Conservation (phyloP, 2,888 invertebrate genomes). For the Gnatocerus cornutus region DNA sequence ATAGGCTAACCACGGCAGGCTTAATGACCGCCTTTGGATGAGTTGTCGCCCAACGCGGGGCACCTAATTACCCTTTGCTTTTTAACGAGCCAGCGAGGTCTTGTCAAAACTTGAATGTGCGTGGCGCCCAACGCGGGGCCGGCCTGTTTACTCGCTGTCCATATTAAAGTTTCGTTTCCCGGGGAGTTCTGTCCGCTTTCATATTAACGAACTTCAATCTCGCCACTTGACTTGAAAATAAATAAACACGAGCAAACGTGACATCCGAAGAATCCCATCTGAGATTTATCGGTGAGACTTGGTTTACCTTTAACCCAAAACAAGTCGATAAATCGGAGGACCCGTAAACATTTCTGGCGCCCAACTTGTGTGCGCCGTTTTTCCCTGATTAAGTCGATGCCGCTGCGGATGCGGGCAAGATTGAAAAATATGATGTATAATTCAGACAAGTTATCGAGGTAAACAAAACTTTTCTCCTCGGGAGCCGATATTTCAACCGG, state of each 20-base stretch:
- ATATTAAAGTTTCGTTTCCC: too few relatives aligned
- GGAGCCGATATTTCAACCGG: conserved; percentile 18
- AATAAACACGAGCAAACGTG: conserved; percentile 5
- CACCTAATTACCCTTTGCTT: not conserved
- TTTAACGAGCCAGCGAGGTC: not conserved
- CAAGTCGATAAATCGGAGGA: conserved; percentile 16
- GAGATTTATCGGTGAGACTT: conserved; percentile 8
- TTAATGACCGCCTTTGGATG: not conserved
- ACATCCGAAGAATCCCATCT: not conserved
- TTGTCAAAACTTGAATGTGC: too few relatives aligned
- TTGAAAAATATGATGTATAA: conserved; percentile 39
- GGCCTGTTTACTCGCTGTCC: too few relatives aligned
- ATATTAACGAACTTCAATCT: conserved; percentile 2
- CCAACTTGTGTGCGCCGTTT: not conserved
- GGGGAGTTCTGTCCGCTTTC: too few relatives aligned
- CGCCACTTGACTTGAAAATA: conserved; percentile 2
- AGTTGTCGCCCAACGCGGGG: conserved; percentile 7
- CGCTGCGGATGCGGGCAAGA: conserved; percentile 7
- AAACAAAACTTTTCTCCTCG: conserved; percentile 27
- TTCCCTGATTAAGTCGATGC: conserved; percentile 13
- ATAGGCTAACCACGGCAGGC: not conserved
- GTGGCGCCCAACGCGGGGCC: too few relatives aligned
- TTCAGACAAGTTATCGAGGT: conserved; percentile 21
- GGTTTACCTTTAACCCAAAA: conserved; percentile 11
- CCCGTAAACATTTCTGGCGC: conserved; percentile 10